Conservation (phyloP, 2,888 invertebrate genomes). For the Volucella bombylans region DNA sequence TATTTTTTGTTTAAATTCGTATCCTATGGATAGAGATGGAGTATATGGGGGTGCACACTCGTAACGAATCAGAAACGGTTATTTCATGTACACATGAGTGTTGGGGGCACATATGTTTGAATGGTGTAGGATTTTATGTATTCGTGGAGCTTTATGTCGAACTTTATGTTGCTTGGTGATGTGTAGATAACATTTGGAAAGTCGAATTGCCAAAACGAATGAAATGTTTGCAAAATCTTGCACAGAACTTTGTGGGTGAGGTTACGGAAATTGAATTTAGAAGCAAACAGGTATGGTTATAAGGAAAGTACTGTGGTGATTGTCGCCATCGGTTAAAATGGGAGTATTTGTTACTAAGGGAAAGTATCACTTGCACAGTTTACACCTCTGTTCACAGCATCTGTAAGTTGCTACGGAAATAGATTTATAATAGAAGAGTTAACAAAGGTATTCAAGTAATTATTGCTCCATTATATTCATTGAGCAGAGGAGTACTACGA, state of each 20-base stretch:
- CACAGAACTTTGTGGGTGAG: slow-evolving; percentile 21
- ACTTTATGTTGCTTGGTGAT: slow-evolving; percentile 11
- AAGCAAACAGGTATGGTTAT: not conserved
- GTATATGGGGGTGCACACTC: slow-evolving; percentile 33
- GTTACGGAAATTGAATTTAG: slow-evolving; percentile 1
- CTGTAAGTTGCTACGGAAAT: too few relatives aligned
- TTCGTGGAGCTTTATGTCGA: slow-evolving; percentile 42
- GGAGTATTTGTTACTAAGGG: too few relatives aligned
- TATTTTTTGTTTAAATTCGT: slow-evolving; percentile 44
- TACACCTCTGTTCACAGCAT: too few relatives aligned
- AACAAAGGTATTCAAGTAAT: too few relatives aligned
- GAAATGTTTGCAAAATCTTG: slow-evolving; percentile 39
- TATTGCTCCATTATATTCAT: too few relatives aligned
- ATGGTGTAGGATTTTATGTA: slow-evolving; percentile 32
- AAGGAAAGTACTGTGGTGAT: too few relatives aligned
- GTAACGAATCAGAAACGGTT: slow-evolving; percentile 71
- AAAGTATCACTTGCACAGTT: too few relatives aligned
- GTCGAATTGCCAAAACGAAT: slow-evolving; percentile 41
- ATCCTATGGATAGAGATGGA: slow-evolving; percentile 28
- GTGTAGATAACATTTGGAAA: slow-evolving; percentile 15
- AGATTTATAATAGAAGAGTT: too few relatives aligned
- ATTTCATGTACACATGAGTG: slow-evolving; percentile 64
- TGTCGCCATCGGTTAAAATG: too few relatives aligned
- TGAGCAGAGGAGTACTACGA: too few relatives aligned
- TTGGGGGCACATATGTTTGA: slow-evolving; percentile 57